A percentile compares a stretch with the other conserved stretches of the same genome.
These are phyloP conservation scores for Argya squamiceps DNA, from an alignment of 2,797 vertebrate species.

Conservation along the genomic window DNA sequence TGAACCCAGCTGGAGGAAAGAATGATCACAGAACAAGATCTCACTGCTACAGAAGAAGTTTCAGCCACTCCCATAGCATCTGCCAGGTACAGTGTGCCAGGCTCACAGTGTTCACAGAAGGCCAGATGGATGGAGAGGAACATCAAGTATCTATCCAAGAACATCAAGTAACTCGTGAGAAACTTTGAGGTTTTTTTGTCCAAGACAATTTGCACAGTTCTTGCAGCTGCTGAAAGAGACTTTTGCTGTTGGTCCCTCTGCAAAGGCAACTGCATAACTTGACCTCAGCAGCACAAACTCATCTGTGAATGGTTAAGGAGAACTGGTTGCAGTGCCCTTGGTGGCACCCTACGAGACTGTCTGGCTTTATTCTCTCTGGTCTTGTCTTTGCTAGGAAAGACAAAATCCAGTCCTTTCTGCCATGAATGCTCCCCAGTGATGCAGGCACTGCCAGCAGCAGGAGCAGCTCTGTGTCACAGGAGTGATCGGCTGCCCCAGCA, in stretches of 20 bases:
- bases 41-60: neutral
- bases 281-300: neutral
- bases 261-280: neutral
- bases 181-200: constrained; percentile 30
- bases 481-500: neutral
- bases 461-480: fast-evolving
- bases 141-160: neutral
- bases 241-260: neutral
- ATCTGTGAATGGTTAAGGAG: neutral
- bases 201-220: neutral
- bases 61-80: neutral
- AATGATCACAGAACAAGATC: neutral
- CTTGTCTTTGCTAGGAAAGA: neutral
- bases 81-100: neutral
- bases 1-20: neutral
- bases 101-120: neutral
- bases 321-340: neutral
- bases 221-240: constrained; percentile 43
- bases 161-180: constrained; percentile 18
- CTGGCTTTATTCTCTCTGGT: neutral
- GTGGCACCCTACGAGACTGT: neutral
- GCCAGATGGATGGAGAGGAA: neutral
- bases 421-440: neutral
- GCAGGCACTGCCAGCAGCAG: neutral
- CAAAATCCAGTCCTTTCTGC: neutral